These are phyloP conservation scores for Danio jaintianensis DNA, from an alignment of 2,797 vertebrate species.

Conservation along the genomic window DNA sequence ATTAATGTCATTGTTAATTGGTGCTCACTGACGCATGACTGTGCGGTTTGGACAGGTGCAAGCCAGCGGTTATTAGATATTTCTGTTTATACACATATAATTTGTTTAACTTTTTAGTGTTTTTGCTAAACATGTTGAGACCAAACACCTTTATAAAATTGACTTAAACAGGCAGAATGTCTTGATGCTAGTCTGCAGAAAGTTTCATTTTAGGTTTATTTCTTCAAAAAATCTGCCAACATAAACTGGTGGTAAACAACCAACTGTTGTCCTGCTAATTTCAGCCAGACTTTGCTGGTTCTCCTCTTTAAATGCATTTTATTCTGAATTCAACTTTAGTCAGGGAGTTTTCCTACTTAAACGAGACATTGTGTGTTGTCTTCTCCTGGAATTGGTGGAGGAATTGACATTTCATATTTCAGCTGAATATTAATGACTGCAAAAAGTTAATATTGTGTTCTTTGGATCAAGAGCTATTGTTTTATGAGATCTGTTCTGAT, in stretches of 20 bases:
- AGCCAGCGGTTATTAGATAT: constrained; percentile 33
- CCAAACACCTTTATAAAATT: constrained; percentile 26
- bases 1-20: constrained; percentile 55
- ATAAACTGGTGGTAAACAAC: constrained; percentile 53
- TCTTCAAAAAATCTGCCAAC: constrained; percentile 44
- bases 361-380: background rate
- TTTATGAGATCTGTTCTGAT: constrained; percentile 27
- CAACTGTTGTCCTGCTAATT: constrained; percentile 55
- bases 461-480: constrained; percentile 34
- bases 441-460: constrained; percentile 28
- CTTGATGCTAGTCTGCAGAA: constrained; percentile 26
- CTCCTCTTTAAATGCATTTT: constrained; percentile 32
- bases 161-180: constrained; percentile 8
- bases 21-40: constrained; percentile 51
- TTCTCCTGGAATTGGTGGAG: background rate
- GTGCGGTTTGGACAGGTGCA: constrained; percentile 46
- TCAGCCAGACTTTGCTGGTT: constrained; percentile 17
- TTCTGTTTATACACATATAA: constrained; percentile 52
- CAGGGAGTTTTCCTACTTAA: background rate
- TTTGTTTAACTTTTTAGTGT: constrained; percentile 42
- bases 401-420: constrained; percentile 26
- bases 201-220: constrained; percentile 26
- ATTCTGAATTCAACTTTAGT: constrained; percentile 9
- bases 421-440: constrained; percentile 3
- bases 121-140: constrained; percentile 16